Evolutionary conservation across 2,888 invertebrate species (phyloP).

Genomic region (Nymphalis urticae): DNA sequence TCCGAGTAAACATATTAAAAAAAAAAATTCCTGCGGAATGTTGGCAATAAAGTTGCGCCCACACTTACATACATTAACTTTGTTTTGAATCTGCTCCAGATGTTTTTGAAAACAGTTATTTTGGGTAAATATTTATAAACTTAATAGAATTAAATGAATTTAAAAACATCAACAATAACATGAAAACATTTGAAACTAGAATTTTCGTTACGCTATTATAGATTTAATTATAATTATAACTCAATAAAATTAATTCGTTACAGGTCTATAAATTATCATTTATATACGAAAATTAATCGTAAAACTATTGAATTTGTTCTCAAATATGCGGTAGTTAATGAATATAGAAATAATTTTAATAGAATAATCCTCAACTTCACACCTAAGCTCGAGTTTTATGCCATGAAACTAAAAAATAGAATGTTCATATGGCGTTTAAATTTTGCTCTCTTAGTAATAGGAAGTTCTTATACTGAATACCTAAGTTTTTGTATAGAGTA

Average conservation of each 20-base stretch:
- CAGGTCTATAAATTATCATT: conserved; percentile 1
- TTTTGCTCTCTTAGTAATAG: too few species aligned
- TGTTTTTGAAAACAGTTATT: conserved; percentile 44
- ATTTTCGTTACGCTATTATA: not conserved
- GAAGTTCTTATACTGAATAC: too few species aligned
- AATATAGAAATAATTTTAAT: conserved; percentile 5
- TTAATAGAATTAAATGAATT: not conserved
- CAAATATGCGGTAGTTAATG: conserved; percentile 11
- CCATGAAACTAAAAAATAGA: conserved; percentile 2
- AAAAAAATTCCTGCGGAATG: conserved; percentile 46
- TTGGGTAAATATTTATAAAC: conserved; percentile 32
- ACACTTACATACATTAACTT: conserved; percentile 50
- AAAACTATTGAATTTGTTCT: conserved; percentile 15
- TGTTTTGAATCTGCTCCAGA: conserved; percentile 61
- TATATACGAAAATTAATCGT: conserved; percentile 8
- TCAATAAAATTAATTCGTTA: conserved; percentile 15
- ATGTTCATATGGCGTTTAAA: not conserved
- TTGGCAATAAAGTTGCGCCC: conserved; percentile 48
- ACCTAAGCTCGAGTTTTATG: not conserved
- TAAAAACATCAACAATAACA: not conserved
- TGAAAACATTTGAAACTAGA: conserved; percentile 2
- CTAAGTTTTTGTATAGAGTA: too few species aligned
- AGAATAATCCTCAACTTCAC: conserved; percentile 1
- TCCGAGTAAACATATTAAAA: conserved; percentile 22
- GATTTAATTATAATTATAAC: not conserved